phyloP scores from a whole-genome alignment of 2,797 vertebrate genomes.

The Stomatorhinus walkeri region DNA sequence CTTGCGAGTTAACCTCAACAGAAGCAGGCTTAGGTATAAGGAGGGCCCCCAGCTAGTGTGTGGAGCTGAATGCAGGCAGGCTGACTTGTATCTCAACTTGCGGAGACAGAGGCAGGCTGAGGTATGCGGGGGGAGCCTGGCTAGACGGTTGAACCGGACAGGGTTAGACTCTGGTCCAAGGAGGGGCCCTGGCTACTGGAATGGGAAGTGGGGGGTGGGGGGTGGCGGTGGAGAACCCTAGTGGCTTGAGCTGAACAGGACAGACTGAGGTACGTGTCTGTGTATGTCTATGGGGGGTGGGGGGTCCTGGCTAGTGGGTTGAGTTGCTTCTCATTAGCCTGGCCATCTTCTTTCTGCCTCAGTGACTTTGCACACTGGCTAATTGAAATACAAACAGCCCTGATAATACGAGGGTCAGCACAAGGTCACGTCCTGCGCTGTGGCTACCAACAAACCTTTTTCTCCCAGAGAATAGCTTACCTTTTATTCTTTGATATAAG shows the following conservation, averaged over 20 bases:
- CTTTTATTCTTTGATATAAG: background rate
- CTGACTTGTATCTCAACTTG: no score
- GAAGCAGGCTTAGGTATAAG: background rate
- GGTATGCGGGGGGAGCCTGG: background rate
- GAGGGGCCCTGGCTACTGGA: background rate
- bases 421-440: background rate
- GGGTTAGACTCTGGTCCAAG: background rate
- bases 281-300: background rate
- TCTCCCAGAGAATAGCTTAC: background rate
- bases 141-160: background rate
- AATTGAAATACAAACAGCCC: conserved; percentile 77
- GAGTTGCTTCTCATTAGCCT: conserved; percentile 34
- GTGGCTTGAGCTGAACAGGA: background rate
- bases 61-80: no score
- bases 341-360: conserved; percentile 71
- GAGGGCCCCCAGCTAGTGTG: background rate
- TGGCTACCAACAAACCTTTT: background rate
- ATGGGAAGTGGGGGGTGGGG: background rate
- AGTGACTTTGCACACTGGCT: conserved; percentile 68
- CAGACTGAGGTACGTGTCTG: background rate
- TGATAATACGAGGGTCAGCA: conserved; percentile 67
- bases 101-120: background rate
- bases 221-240: background rate
- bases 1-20: background rate
- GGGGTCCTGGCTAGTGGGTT: background rate